Evolutionary conservation across 30 jellyfish, hydroid and myxozoan genomes (phyloP), one percentile per base, ranked within the genome.

Genomic region (Turritopsis dohrnii): DNA sequence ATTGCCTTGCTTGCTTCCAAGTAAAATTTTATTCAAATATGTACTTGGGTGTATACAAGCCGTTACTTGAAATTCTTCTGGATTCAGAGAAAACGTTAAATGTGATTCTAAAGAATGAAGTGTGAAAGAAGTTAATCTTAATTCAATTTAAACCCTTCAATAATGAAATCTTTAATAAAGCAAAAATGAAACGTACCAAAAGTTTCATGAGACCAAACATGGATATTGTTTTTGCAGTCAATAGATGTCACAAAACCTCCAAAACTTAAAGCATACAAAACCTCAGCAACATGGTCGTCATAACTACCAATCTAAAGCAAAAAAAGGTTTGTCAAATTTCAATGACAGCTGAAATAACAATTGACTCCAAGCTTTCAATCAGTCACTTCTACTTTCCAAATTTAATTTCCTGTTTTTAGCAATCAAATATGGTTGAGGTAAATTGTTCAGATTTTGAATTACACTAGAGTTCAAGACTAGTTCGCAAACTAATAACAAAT

Each of bases 11-110:
- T 87, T 86, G 80, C 96, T 88, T 65, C 96, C 98, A 77, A 93
- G 79, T 53, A 93, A 60, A 53, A 93, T 79, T 71, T 93, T 93
- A 74, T 93, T 93, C n/a, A 93, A 82, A 72, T 93, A 93, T 7
- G 98, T 93, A 54, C 82, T 86, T 20, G 98, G 98, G 30, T 93
- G 98, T 52, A 89, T 24, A 52, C 92, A 90, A n/a, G 98, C 79
- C 8, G 97, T 84, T 65, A 89, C 69, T 21, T 89, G 86, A 81
- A 93, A 93, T 28, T 52, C 75, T 23, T 81, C 89, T 28, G 71
- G 76, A 82, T 88, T 79, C 65, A 92, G 83, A 54, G 88, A 54
- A 65, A 92, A 81, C 54, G 96, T 86, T 23, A 87, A 65, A 65
- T 92, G 88, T 24, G 81, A 81, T 29, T 92, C 97, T 92, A 85